A percentile compares a stretch with the other conserved stretches of the same genome.
phyloP scores from a whole-genome alignment of 1,140 invertebrate species.

The Tyrophagus putrescentiae region DNA sequence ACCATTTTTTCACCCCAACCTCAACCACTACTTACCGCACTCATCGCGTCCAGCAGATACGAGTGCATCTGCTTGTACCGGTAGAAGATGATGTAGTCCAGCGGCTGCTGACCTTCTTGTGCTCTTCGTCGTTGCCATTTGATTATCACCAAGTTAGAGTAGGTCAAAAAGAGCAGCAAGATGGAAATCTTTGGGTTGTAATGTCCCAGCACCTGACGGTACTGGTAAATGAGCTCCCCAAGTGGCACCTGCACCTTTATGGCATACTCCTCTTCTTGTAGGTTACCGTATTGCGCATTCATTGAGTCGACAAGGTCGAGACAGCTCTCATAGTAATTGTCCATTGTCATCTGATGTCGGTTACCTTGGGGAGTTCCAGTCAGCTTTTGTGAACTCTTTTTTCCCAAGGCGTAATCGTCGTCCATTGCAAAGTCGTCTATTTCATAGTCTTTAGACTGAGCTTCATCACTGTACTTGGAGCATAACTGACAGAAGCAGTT shows the following conservation, averaged over 20 bases:
- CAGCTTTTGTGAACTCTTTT: no score
- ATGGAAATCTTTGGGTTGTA: neutral
- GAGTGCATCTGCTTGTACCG: neutral
- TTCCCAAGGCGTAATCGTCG: neutral
- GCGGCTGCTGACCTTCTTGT: neutral
- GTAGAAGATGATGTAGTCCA: neutral
- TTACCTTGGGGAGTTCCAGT: neutral
- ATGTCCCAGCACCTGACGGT: neutral
- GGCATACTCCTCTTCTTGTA: neutral
- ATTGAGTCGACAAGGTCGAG: neutral
- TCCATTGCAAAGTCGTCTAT: neutral
- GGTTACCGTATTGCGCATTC: neutral
- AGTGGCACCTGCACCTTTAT: neutral
- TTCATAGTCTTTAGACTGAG: neutral
- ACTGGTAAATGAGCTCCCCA: neutral
- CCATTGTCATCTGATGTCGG: neutral
- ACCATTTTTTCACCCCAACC: neutral
- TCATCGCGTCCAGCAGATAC: neutral
- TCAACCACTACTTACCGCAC: neutral
- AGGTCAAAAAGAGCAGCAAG: neutral
- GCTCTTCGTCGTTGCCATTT: neutral
- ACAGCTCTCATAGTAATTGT: neutral
- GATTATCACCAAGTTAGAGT: neutral
- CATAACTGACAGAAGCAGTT: neutral
- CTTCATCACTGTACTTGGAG: neutral